Base-by-base conservation (phyloP, 2,888 invertebrate genomes). In the Andrena camellia region DNA sequence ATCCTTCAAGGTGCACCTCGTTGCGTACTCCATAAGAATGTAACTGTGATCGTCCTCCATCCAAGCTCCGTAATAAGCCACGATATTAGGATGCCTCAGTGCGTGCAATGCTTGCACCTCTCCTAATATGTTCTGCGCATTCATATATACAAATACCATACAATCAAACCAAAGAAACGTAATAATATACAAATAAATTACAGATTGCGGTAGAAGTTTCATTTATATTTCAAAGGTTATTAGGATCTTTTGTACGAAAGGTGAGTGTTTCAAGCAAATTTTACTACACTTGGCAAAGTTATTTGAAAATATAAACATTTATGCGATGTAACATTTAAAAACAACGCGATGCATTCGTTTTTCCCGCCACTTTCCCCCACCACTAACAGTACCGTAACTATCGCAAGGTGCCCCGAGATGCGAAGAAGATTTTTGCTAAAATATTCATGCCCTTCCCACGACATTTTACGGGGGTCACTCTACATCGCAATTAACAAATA, bases 11-110 rank as follows among this genome's bases (percentile, higher is more conserved):
- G 97, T 97, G 71, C 98, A 97, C 85, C 96, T 96, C 87, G 96
- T 96, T 2, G 98, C 98, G 92, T 97, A 98, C 94, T 98, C 98
- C 98, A 98, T 98, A n/a, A 97, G 96, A 91, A 98, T 98, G 93
- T 91, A 92, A 83, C 91, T 90, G n/a, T 85, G 85, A 62, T 84
- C 81, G 17, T 90, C 75, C 59, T 92, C 92, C 42, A 87, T 86
- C 94, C 94, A 94, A 26, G 92, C 92, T 6, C 88, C 91, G 62
- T 92, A 88, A 85, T 93, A 93, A 35, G 90, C 90, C 33, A 94
- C 86, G 76, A 94, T 91, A 57, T 94, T 94, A 3, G 94, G 93
- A 87, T 94, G 94, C 59, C 92, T 88, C 85, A 93, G 86, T 68
- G 86, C 90, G 71, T 90, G 89, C 57, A 94, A 83, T 20, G 90